Base-by-base conservation (phyloP, 2,888 invertebrate species). In the Microctonus brassicae region DNA sequence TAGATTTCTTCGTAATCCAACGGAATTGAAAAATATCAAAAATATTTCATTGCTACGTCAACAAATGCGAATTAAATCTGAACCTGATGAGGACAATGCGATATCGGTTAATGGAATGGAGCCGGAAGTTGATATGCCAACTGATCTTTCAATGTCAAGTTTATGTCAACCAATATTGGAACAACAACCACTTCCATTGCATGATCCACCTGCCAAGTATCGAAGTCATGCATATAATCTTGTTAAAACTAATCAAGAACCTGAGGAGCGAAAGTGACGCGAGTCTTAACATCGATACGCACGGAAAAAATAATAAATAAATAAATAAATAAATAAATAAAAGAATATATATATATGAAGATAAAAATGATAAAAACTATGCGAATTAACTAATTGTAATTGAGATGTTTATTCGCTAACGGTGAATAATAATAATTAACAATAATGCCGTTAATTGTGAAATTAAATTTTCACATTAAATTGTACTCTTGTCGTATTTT, bases 21-120 rank as follows among this genome's bases (percentile, higher is more conserved):
- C 95, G 47, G 97, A 97, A 89, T 90, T 98, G 82, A 97, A 97
- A 85, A 97, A 95, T 88, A 97, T 97, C 77, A 97, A 97, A 87
- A 97, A 97, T 86, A 96, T 97, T 81, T 96, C 96, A 9, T 89
- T 96, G 73, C 88, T 97, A 78, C 90, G 96, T 62, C 96, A 96
- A 86, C 94, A 93, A 87, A 93, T 93, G 92, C 81, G 86, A 74
- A 87, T 87, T 80, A 87, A 87, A 70, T 84, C 85, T 10, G 87
- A 87, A 68, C 87, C 85, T 4, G 86, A 86, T 71, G 85, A 85
- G 63, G 87, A 85, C n/a, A 79, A 78, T 53, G 68, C 76, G 2
- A 74, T 83, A 60, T 71, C 78, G 33, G 78, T 79, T 62, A 80
- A 78, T 69, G 78, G 80, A 47, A 80, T 84, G 52, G 87, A 87